Base-by-base conservation (phyloP, 92 coral and sea anemone genomes). In the Muricea muricata region DNA sequence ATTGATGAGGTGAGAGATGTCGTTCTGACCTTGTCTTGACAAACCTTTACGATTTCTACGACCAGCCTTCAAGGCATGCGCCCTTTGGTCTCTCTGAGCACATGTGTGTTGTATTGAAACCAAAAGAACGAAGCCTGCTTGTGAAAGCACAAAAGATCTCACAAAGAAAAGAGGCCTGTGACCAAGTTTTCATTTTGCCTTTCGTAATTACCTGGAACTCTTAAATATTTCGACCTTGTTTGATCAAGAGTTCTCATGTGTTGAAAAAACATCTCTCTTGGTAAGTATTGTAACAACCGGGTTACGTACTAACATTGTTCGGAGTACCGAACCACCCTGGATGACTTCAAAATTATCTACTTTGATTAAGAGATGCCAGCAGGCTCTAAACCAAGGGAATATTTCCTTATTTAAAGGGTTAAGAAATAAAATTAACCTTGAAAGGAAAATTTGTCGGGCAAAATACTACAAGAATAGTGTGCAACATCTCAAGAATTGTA, bases 11-110 rank as follows among this genome's bases (percentile, higher is more conserved):
- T 45, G 50, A 45, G 50, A 45, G 50, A 2, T 12, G 50, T 45
- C 45, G 45, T 45, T 45, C 50, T 42, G 84, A 58, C 52, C 57
- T 45, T 70, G 56, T 66, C 45, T 13, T 15, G 47, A 83, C 60
- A 18, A 42, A 28, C 30, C 56, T 70, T 82, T 31, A 41, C 18
- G 73, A 82, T 2, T 35, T 35, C 63, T 82, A 47, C 32, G 72
- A 65, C 20, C 37, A 33, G 14, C 72, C 40, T 58, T 48, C 6
- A 77, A 82, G 33, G 17, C 29, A 40, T 81, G 5, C 54, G 34
- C 73, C 81, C 42, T 83, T 71, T 68, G 80, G 81, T 41, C 75
- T 70, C 56, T 69, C 87, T 50, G 87, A 82, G 28, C 87, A 82
- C 20, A 76, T 48, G 73, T 71, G 78, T 28, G 87, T 83, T 78